Evolutionary conservation across 2,113 vertebrate species (phyloP).

Genomic region (Apteryx owenii): DNA sequence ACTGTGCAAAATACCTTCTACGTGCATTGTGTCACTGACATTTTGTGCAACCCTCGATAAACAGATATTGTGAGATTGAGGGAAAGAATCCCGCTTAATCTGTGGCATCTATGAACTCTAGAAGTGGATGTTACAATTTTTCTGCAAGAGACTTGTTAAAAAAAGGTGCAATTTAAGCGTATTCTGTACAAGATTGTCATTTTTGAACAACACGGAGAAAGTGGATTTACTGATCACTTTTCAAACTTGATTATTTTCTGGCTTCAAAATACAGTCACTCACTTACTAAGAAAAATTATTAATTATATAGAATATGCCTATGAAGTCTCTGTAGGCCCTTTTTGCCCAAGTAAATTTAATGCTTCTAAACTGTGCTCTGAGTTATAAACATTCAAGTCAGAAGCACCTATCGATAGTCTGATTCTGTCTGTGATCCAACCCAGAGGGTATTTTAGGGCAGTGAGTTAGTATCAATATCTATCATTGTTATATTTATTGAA

Average conservation of each 20-base stretch:
- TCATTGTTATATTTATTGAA: slow-evolving; percentile 28
- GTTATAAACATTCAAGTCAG: background rate
- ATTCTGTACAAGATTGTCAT: background rate
- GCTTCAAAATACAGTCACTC: background rate
- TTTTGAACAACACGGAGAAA: background rate
- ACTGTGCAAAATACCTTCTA: background rate
- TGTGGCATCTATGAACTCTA: background rate
- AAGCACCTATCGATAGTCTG: background rate
- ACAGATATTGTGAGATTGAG: background rate
- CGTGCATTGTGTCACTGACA: background rate
- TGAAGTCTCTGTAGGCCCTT: background rate
- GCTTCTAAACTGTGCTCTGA: background rate
- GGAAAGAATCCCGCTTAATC: background rate
- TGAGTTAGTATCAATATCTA: background rate
- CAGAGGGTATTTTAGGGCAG: background rate
- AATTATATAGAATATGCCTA: background rate
- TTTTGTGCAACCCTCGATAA: background rate
- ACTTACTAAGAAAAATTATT: background rate
- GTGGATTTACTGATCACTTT: background rate
- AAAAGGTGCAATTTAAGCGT: background rate
- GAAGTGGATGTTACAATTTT: background rate
- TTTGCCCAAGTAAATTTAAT: background rate
- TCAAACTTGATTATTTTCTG: background rate
- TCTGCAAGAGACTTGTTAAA: background rate
- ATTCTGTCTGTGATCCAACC: background rate